Percentiles rank a stretch among this genome's conserved stretches.
phyloP scores from a whole-genome alignment of 2,888 invertebrate species.

The Polydrusus pterygomalis region DNA sequence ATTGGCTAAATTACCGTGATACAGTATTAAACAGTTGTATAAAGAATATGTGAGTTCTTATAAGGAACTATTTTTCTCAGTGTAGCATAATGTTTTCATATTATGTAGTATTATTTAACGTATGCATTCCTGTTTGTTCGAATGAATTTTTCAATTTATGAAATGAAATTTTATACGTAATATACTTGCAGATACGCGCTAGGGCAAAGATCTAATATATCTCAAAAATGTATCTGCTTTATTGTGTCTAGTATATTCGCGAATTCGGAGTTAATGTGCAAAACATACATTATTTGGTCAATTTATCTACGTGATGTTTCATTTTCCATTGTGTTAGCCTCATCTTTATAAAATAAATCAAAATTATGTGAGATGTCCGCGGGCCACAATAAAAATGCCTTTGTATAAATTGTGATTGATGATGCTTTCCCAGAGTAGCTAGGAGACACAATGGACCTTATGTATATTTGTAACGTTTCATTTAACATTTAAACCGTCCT shows the following conservation, averaged over 20 bases:
- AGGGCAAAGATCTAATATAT: constrained; percentile 35
- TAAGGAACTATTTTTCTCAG: too few relatives aligned
- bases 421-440: constrained; percentile 50
- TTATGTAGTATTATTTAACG: constrained; percentile 26
- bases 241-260: constrained; percentile 41
- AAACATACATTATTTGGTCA: constrained; percentile 54
- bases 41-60: too few relatives aligned
- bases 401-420: constrained; percentile 58
- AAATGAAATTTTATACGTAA: constrained; percentile 33
- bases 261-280: constrained; percentile 49
- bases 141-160: constrained; percentile 36
- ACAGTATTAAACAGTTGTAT: too few relatives aligned
- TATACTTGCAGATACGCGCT: constrained; percentile 2
- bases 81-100: constrained; percentile 23
- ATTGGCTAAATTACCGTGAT: too few relatives aligned
- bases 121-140: constrained; percentile 25
- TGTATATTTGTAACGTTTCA: constrained; percentile 65
- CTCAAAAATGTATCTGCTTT: constrained; percentile 43
- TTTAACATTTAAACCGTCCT: constrained; percentile 67
- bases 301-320: constrained; percentile 55
- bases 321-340: constrained; percentile 55
- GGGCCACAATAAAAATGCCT: constrained; percentile 56
- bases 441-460: constrained; percentile 57
- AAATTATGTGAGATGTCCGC: constrained; percentile 50
- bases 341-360: constrained; percentile 55